A percentile compares a stretch with the other conserved stretches of the same genome.
Evolutionary conservation across 1,140 invertebrate genomes (phyloP).

Genomic region (Sarcophaga bullata): DNA sequence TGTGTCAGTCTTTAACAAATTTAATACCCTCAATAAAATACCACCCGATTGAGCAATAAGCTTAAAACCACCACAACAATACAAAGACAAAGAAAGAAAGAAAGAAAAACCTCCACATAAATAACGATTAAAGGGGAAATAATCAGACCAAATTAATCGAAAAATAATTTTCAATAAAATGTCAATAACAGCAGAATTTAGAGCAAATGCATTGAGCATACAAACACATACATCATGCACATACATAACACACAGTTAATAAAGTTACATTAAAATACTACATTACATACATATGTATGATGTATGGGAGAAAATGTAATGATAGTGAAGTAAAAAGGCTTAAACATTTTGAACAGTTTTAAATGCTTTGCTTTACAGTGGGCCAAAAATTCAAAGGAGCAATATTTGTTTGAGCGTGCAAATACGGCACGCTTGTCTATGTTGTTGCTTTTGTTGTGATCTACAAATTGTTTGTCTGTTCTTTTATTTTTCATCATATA

Average conservation of each 20-base stretch:
- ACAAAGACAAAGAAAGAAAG: neutral
- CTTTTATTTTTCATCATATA: too few species aligned
- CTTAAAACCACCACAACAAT: neutral
- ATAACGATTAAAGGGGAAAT: slow-evolving; percentile 1
- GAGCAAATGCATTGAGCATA: neutral
- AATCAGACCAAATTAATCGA: slow-evolving; percentile 16
- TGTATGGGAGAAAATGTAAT: neutral
- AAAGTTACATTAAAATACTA: too few species aligned
- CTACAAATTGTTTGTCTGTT: too few species aligned
- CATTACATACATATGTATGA: neutral
- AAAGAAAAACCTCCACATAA: neutral
- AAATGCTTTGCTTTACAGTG: too few species aligned
- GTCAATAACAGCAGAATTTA: slow-evolving; percentile 17
- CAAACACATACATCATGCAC: neutral
- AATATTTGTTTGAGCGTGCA: neutral
- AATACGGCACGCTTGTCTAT: neutral
- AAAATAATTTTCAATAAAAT: neutral
- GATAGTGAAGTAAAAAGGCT: slow-evolving; percentile 1
- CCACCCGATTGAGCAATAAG: slow-evolving; percentile 37
- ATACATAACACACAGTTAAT: neutral
- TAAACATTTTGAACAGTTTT: neutral
- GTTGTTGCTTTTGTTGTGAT: too few species aligned
- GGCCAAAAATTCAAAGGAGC: too few species aligned
- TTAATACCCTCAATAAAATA: slow-evolving; percentile 33
- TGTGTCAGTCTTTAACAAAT: slow-evolving; percentile 21